A percentile compares a stretch with the other conserved stretches of the same genome.
phyloP scores from a whole-genome alignment of 2,888 invertebrate species.

The Caenorhabditis sp. region DNA sequence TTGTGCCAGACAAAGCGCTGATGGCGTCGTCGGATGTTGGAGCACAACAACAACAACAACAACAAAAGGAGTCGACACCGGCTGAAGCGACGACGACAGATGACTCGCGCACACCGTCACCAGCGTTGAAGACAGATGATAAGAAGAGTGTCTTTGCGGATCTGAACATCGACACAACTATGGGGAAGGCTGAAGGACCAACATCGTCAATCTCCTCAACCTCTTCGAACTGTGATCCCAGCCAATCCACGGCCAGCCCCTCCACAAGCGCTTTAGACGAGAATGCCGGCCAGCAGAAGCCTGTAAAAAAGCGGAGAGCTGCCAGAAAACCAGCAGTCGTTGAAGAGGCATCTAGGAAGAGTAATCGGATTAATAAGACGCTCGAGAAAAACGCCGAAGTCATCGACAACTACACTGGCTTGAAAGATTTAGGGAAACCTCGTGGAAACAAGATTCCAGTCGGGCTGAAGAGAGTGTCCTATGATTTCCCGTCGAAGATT shows the following conservation, averaged over 20 bases:
- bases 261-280: conserved; percentile 3
- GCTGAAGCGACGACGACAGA: not conserved
- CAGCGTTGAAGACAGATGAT: not conserved
- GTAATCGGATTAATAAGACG: conserved; percentile 5
- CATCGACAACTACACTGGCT: conserved; percentile 5
- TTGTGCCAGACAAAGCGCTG: not conserved
- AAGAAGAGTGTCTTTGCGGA: not conserved
- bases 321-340: not conserved
- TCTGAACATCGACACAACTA: not conserved
- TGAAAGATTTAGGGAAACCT: not conserved
- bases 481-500: not conserved
- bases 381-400: not conserved
- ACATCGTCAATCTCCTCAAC: not conserved
- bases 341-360: conserved; percentile 1
- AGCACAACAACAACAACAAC: not conserved
- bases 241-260: not conserved
- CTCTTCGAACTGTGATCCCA: not conserved
- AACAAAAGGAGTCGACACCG: not conserved
- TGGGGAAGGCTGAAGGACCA: not conserved
- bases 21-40: not conserved
- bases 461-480: conserved; percentile 3
- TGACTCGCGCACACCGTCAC: conserved; percentile 1
- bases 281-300: not conserved
- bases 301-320: not conserved
- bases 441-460: conserved; percentile 7